A percentile compares a stretch with the other conserved stretches of the same genome.
Conservation (phyloP, 1,140 invertebrate species). For the Hypsibius dujardini region DNA sequence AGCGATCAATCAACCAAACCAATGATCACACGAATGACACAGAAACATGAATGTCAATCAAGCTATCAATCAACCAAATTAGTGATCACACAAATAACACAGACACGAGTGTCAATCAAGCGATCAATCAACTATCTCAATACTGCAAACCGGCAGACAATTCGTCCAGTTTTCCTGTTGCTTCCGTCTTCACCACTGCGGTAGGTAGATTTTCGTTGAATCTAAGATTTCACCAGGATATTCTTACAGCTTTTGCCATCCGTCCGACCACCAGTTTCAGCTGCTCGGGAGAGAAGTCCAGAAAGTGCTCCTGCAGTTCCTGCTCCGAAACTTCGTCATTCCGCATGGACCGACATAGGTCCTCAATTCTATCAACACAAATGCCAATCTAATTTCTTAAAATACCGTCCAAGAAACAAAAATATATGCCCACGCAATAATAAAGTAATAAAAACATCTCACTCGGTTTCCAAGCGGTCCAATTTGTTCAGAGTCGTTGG, state of each 20-base stretch:
- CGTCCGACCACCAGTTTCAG: not conserved
- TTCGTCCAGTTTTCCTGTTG: too few species aligned
- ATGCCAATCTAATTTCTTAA: not conserved
- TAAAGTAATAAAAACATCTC: not conserved
- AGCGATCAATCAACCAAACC: too few species aligned
- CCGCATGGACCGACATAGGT: not conserved
- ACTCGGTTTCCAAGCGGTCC: not conserved
- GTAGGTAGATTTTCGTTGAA: too few species aligned
- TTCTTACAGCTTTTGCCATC: constrained; percentile 5
- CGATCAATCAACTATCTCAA: too few species aligned
- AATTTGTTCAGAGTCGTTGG: too few species aligned
- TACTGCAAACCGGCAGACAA: too few species aligned
- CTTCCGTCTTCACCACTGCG: too few species aligned
- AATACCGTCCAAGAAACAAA: not conserved
- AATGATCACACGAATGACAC: too few species aligned
- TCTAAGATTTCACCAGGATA: not conserved
- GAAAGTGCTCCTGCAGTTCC: constrained; percentile 13
- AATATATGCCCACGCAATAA: not conserved
- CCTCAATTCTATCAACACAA: not conserved
- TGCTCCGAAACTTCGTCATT: constrained; percentile 16
- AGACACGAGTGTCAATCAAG: too few species aligned
- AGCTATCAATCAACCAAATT: too few species aligned
- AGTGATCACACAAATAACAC: too few species aligned
- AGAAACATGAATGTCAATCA: too few species aligned
- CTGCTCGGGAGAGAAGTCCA: constrained; percentile 14